Evolutionary conservation across 2,113 vertebrate genomes (phyloP).

Genomic region (Microtus pennsylvanicus): DNA sequence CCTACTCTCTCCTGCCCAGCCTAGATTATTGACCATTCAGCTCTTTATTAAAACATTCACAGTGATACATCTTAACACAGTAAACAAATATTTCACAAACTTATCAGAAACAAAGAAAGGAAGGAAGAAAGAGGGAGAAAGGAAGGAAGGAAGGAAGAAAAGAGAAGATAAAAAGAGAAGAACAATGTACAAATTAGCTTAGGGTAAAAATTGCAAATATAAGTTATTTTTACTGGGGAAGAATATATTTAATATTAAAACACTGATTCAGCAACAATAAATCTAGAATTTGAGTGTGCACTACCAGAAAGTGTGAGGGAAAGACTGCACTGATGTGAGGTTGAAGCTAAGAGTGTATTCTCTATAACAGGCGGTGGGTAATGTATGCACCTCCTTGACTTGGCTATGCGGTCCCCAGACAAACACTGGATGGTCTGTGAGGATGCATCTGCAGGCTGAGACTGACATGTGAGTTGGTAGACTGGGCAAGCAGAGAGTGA

Average conservation of each 20-base stretch:
- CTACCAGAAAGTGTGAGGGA: too few relatives aligned
- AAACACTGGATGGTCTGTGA: neutral
- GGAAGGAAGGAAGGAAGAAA: neutral
- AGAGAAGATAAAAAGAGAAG: neutral
- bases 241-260: slow-evolving; percentile 7
- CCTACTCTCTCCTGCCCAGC: too few relatives aligned
- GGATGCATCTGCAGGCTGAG: neutral
- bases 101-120: too few relatives aligned
- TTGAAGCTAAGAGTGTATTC: neutral
- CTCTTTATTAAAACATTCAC: too few relatives aligned
- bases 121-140: too few relatives aligned
- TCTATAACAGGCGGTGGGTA: neutral
- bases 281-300: neutral
- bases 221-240: neutral
- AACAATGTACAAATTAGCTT: too few relatives aligned
- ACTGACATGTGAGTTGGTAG: neutral
- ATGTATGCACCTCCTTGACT: neutral
- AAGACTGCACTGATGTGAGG: neutral
- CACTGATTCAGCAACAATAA: neutral
- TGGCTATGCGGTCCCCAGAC: neutral
- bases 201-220: too few relatives aligned
- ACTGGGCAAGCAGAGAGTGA: neutral
- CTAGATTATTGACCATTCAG: too few relatives aligned
- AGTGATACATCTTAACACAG: too few relatives aligned
- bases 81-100: too few relatives aligned